These are phyloP conservation scores for Rapana venosa DNA, from an alignment of 2,888 invertebrate species.

Conservation along the genomic window DNA sequence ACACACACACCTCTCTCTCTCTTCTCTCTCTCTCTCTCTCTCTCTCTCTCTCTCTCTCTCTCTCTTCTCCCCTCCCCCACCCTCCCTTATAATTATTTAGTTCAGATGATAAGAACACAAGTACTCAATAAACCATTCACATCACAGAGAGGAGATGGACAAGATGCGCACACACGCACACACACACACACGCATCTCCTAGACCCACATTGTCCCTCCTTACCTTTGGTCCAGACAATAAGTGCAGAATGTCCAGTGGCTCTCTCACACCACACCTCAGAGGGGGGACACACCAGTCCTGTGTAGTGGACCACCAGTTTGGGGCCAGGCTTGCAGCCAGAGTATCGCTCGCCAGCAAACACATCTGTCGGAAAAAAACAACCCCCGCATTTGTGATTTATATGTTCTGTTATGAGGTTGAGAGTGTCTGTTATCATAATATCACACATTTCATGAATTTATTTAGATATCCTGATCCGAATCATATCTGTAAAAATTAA, in stretches of 20 bases:
- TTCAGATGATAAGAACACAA: too few relatives aligned
- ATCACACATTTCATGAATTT: too few relatives aligned
- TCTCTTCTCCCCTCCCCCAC: too few relatives aligned
- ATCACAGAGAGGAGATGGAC: neutral
- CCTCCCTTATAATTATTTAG: too few relatives aligned
- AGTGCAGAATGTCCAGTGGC: conserved; percentile 78
- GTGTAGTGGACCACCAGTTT: conserved; percentile 75
- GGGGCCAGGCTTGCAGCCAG: conserved; percentile 76
- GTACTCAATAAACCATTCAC: too few relatives aligned
- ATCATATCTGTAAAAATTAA: too few relatives aligned
- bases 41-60: too few relatives aligned
- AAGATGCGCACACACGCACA: neutral
- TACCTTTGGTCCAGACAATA: conserved; percentile 77
- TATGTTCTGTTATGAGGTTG: neutral
- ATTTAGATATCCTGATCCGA: too few relatives aligned
- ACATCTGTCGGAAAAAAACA: conserved; percentile 55
- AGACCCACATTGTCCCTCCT: conserved; percentile 37
- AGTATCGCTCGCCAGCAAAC: conserved; percentile 71
- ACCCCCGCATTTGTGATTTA: neutral
- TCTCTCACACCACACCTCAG: conserved; percentile 76
- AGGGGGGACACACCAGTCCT: conserved; percentile 75
- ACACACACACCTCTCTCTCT: too few relatives aligned
- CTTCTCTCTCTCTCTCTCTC: too few relatives aligned
- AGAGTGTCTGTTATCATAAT: neutral
- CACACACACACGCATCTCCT: neutral